Evolutionary conservation across 1,140 invertebrate species (phyloP), one percentile per base, ranked within the genome.

Genomic region (Sitobion miscanthi): DNA sequence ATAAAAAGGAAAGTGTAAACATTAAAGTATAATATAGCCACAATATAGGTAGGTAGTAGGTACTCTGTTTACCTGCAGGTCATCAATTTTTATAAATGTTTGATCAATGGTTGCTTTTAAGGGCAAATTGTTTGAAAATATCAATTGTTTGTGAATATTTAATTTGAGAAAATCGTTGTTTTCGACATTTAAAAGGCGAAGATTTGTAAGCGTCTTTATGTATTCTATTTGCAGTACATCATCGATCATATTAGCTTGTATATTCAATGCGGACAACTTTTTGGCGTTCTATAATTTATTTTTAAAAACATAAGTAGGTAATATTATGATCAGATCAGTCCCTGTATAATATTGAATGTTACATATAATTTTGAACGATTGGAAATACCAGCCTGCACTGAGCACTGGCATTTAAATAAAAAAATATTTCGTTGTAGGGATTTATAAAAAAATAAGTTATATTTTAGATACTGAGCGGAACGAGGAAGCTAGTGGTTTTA

Each of bases 261-360:
- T 47, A 69, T 69, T 69, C 25, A 90, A 90, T 11, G 69, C 57
- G 21, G 89, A 90, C 23, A 90, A 45, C 1, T 90, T 14, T 69
- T 90, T 90, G 30, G 89, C 54, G 25, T 90, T 90, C 89, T 90
- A 90, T 8, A 90, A 62, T 89, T 52, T 77, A n/a, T 77, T 77
- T 77, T 77, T 17, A 77, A 77, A 42, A 77, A 77, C 62, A 77
- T n/a, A 1, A 57, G 23, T 57, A 57, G 23, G 52, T 54, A 21
- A 23, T 21, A 54, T 54, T 54, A 54, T 54, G 4, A 7, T 21
- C 0, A 23, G 20, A 52, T 52, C 11, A 54, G 52, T 57, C 0
- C 54, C 6, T 20, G 21, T 17, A 57, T 23, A 57, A 57, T 57
- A 57, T 23, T 57, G 20, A 57, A 54, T 54, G 52, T 54, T 54